Conservation (phyloP, 2,113 vertebrate genomes). For the Choloepus hoffmanni region DNA sequence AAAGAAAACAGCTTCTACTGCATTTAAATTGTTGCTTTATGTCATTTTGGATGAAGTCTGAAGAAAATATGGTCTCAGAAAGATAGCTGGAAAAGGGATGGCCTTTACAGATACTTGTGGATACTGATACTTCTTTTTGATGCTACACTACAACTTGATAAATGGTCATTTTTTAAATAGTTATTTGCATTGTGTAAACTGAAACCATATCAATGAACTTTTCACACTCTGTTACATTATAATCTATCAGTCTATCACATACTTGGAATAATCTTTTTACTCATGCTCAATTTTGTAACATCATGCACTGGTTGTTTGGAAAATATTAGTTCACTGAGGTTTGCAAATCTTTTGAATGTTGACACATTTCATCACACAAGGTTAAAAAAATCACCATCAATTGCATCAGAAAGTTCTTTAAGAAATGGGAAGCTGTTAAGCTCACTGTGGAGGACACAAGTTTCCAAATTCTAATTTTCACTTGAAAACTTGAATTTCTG, state of each 20-base stretch:
- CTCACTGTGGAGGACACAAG: background rate
- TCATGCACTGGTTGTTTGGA: background rate
- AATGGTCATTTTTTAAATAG: background rate
- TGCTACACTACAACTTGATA: background rate
- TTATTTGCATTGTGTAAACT: constrained; percentile 9
- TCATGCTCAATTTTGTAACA: background rate
- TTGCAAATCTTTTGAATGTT: background rate
- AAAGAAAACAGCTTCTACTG: background rate
- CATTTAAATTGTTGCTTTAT: background rate
- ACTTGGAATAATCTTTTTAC: constrained; percentile 2
- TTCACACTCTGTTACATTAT: background rate
- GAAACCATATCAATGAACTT: background rate
- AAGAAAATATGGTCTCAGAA: constrained; percentile 33
- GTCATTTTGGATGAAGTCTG: background rate
- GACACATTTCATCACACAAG: background rate
- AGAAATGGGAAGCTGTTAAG: background rate
- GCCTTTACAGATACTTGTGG: background rate
- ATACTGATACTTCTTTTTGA: background rate
- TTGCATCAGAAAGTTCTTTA: background rate
- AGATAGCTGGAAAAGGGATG: background rate
- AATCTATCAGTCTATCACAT: background rate
- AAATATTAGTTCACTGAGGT: background rate
- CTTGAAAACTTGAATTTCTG: constrained; percentile 41
- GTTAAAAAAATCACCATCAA: background rate
- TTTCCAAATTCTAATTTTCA: constrained; percentile 39